Evolutionary conservation across 2,888 invertebrate species (phyloP), one percentile per base, ranked within the genome.

Genomic region (Sesia apiformis): DNA sequence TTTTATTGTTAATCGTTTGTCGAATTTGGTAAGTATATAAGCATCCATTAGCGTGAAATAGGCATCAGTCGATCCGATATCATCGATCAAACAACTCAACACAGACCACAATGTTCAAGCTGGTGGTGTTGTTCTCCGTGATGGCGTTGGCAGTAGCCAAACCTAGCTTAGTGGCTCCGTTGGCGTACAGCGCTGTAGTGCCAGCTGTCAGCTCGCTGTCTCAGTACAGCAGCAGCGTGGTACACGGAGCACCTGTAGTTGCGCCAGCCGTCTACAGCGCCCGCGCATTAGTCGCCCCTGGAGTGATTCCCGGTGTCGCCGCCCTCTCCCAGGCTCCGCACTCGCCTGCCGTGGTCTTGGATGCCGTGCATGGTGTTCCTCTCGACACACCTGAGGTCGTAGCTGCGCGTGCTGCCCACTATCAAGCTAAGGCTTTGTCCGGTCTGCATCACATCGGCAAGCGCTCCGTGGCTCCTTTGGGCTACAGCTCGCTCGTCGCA

Each of bases 51-150:
- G 54, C 57, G 56, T 49, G 61, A 57, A 60, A 66, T 63, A 62
- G 68, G 60, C 80, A 88, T 86, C 85, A 88, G 81, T 88, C 77
- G 75, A 78, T 81, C 75, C 74, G 66, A 69, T 59, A 72, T 71
- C 65, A 67, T 73, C 72, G 74, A 71, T 67, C 71, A 73, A 68
- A 67, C 63, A 72, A 76, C 69, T 70, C 78, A 81, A 84, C 84
- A 78, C 82, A 85, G 82, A 87, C 82, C 85, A 88, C 72, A 70
- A 89, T 90, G 89, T 83, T 69, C 72, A 88, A 88, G 76, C 74
- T 89, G 90, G 90, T 91, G 90, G 91, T 91, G 81, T 91, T 93
- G 88, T 90, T 90, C 75, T 91, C 91, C 70, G 79, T 91, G 59
- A 76, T 91, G 72, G 91, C 91, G 69, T 66, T 92, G 74, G 92